A percentile compares a stretch with the other conserved stretches of the same genome.
phyloP scores from a whole-genome alignment of 2,113 vertebrate genomes.

The Heterocephalus glaber region DNA sequence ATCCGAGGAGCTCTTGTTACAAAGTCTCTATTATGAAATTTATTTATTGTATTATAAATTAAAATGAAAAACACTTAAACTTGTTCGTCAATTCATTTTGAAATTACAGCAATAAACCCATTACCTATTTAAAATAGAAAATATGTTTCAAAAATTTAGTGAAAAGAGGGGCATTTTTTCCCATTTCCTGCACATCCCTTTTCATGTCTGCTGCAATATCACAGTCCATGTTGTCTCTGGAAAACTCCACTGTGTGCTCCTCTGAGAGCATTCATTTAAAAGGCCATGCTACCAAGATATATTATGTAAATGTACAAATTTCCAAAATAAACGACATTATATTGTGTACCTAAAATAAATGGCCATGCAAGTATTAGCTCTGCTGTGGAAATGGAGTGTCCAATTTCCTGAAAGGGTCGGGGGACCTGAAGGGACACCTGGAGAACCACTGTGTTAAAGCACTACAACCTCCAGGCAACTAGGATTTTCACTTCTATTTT shows the following conservation, averaged over 20 bases:
- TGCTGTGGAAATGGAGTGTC: fast-evolving
- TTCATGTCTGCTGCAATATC: background rate
- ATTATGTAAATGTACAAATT: too few species aligned
- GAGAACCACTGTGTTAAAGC: too few species aligned
- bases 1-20: background rate
- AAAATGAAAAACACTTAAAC: background rate
- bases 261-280: background rate
- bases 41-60: background rate
- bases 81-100: slow-evolving; percentile 8
- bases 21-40: background rate
- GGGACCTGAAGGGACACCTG: background rate
- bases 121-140: background rate
- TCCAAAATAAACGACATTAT: too few species aligned
- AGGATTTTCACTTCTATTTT: background rate
- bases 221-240: fast-evolving
- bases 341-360: too few species aligned
- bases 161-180: background rate
- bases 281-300: too few species aligned
- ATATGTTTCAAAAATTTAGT: background rate
- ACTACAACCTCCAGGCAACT: background rate
- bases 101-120: background rate
- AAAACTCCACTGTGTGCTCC: background rate
- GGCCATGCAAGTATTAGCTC: background rate
- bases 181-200: background rate
- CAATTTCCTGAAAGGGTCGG: background rate